Percentiles rank a stretch among this genome's conserved stretches.
These are phyloP conservation scores for Andrena dorsata DNA, from an alignment of 2,888 invertebrate species.

Conservation along the genomic window DNA sequence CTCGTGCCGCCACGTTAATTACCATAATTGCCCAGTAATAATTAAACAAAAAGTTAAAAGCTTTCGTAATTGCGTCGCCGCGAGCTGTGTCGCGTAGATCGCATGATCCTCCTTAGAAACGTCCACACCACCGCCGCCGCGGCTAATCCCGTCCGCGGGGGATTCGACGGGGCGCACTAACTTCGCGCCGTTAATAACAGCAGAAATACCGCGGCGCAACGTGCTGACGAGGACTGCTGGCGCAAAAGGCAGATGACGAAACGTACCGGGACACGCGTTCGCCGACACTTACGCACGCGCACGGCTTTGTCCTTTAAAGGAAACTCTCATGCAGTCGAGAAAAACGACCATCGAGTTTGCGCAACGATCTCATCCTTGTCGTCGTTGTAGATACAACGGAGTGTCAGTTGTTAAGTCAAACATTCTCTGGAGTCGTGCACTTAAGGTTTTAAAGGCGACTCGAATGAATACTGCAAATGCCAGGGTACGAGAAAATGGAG, in stretches of 20 bases:
- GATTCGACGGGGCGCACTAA: neutral
- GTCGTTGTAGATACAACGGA: conserved; percentile 3
- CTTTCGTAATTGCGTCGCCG: conserved; percentile 25
- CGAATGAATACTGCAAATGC: too few species aligned
- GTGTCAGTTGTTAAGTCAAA: conserved; percentile 7
- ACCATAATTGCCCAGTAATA: conserved; percentile 54
- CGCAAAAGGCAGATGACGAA: neutral
- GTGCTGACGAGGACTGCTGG: neutral
- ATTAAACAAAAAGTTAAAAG: conserved; percentile 47
- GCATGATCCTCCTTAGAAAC: neutral
- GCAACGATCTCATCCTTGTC: conserved; percentile 9
- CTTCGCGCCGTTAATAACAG: neutral
- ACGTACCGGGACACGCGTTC: too few species aligned
- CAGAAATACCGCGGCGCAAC: neutral
- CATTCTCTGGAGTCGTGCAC: neutral
- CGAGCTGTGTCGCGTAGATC: neutral
- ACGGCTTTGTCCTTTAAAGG: neutral
- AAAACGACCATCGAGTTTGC: conserved; percentile 12
- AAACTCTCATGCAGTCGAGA: conserved; percentile 10
- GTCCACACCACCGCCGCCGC: neutral
- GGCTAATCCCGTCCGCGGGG: neutral
- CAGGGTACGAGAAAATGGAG: too few species aligned
- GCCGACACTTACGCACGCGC: neutral
- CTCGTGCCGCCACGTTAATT: conserved; percentile 41
- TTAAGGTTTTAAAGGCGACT: too few species aligned